Base-by-base conservation (phyloP, 2,888 invertebrate genomes). In the Brenthis ino region DNA sequence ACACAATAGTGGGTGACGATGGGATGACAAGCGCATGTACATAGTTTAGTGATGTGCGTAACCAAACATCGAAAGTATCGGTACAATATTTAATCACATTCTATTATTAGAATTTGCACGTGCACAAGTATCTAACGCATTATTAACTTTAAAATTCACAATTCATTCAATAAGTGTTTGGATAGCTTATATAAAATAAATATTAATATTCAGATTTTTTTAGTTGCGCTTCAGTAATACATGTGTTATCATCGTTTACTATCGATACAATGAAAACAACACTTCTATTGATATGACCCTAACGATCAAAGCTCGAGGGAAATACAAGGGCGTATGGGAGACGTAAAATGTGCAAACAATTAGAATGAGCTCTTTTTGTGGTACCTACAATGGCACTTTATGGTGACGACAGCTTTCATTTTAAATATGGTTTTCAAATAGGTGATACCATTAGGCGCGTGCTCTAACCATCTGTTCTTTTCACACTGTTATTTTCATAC, bases 281-380 rank as follows among this genome's bases (percentile, higher is more conserved):
- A 64, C 67, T 70, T 20, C 16, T 61, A 67, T 65, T 61, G 65
- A 60, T 37, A 24, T 67, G 65, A 64, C 69, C 66, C 69, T 58
- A 58, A 57, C 66, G 56, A 65, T 65, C 53, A 65, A 61, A 63
- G 43, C 65, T 61, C 61, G 56, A 64, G 70, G 72, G 70, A 66
- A 66, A 70, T 60, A 68, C 56, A 57, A 64, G 79, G 80, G 77
- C 78, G 80, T 67, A 74, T 68, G 76, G 82, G 85, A 80, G 81
- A 83, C 80, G 85, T 80, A 79, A 91, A 92, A 91, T 90, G 92
- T 88, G 90, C 92, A 91, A 92, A 92, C 92, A 92, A 92, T 91
- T 90, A 90, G 86, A 83, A 84, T 79, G 86, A 85, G 85, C 83
- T 83, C 84, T 88, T 89, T 87, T 89, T 89, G 76, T 76, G 83